Percentiles rank a stretch among this genome's conserved stretches.
Conservation (phyloP, 2,113 vertebrate genomes). For the Electrona antarctica region DNA sequence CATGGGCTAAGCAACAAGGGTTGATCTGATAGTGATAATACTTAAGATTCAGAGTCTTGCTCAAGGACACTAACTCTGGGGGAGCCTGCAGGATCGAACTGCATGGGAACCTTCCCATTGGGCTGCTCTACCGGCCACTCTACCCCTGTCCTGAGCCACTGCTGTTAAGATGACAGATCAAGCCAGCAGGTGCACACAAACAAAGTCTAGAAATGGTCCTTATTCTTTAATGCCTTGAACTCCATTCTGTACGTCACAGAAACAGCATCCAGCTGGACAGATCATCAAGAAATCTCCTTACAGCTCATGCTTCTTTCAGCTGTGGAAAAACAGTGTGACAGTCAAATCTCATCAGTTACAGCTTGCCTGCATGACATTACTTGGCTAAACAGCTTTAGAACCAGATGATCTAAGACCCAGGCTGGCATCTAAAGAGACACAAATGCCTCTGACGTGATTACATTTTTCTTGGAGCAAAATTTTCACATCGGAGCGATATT, state of each 20-base stretch:
- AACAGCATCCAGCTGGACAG: neutral
- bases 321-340: neutral
- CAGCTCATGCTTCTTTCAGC: neutral
- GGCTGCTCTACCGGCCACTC: too few species aligned
- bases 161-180: too few species aligned
- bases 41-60: too few species aligned
- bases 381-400: constrained; percentile 16
- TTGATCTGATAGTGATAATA: constrained; percentile 45
- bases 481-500: constrained; percentile 69
- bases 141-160: too few species aligned
- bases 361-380: neutral
- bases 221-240: too few species aligned
- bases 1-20: constrained; percentile 8
- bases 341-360: neutral
- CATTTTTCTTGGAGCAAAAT: constrained; percentile 51
- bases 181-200: too few species aligned
- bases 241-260: neutral
- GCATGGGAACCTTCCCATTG: too few species aligned
- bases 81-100: too few species aligned
- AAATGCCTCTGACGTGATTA: constrained; percentile 22
- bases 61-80: too few species aligned
- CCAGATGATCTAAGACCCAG: constrained; percentile 17
- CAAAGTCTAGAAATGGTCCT: too few species aligned
- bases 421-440: constrained; percentile 8
- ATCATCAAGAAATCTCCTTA: neutral